Evolutionary conservation across 2,797 vertebrate genomes (phyloP).

Genomic region (Mormyrops attenuatus): DNA sequence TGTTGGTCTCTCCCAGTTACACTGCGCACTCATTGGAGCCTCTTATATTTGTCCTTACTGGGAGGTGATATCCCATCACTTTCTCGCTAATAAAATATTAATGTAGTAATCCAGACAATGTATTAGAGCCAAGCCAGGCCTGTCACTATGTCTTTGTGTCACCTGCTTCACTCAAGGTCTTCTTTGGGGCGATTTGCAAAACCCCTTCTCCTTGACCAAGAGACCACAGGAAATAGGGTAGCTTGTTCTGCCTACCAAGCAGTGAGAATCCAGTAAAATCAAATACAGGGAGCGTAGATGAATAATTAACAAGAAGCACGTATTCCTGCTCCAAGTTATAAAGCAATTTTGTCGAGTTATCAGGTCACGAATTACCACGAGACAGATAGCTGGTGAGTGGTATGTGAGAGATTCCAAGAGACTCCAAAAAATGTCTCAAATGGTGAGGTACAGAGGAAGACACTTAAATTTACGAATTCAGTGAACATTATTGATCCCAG

Average conservation of each 20-base stretch:
- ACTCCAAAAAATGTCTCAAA: not conserved
- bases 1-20: not conserved
- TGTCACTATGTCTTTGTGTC: not conserved
- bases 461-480: not conserved
- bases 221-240: not conserved
- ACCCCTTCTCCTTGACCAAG: not conserved
- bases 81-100: not conserved
- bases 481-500: not conserved
- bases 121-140: not conserved
- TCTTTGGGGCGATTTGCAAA: not conserved
- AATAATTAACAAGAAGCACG: not conserved
- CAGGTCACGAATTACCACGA: not conserved
- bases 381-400: not conserved
- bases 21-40: not conserved
- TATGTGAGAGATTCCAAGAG: not conserved
- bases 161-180: not conserved
- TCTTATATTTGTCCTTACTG: not conserved
- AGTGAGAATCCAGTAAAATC: not conserved
- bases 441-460: not conserved
- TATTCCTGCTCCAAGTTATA: not conserved
- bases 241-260: not conserved
- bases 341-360: not conserved
- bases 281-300: not conserved
- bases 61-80: not conserved
- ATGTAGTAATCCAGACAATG: not conserved